Conservation (phyloP, 1,140 invertebrate genomes). For the Cyclina sinensis region DNA sequence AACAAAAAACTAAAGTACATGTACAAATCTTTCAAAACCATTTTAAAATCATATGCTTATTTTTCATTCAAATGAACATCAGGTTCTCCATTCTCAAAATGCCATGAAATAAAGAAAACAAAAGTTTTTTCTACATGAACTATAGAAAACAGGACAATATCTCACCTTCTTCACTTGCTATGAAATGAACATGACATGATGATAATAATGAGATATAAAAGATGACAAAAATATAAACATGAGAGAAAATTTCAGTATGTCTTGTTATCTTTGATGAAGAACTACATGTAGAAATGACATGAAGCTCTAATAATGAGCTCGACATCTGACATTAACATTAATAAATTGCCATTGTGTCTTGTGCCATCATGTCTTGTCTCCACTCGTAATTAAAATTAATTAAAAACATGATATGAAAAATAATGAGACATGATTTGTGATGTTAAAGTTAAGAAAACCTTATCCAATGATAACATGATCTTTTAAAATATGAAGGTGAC, state of each 20-base stretch:
- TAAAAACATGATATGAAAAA: conserved; percentile 25
- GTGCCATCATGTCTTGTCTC: too few relatives aligned
- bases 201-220: conserved; percentile 39
- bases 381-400: too few relatives aligned
- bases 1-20: too few relatives aligned
- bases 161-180: conserved; percentile 64
- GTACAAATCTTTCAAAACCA: too few relatives aligned
- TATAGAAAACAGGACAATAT: background rate
- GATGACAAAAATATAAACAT: background rate
- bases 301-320: background rate
- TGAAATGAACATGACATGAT: conserved; percentile 53
- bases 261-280: too few relatives aligned
- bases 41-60: too few relatives aligned
- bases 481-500: background rate
- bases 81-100: conserved; percentile 4
- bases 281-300: background rate
- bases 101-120: background rate
- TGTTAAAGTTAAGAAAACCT: background rate
- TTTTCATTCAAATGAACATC: conserved; percentile 10
- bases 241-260: too few relatives aligned
- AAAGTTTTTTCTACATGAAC: conserved; percentile 21
- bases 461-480: background rate
- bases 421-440: background rate
- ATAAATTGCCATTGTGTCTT: too few relatives aligned
- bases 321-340: too few relatives aligned